Evolutionary conservation across 2,888 invertebrate genomes (phyloP).

Genomic region (Morpho deidamia): DNA sequence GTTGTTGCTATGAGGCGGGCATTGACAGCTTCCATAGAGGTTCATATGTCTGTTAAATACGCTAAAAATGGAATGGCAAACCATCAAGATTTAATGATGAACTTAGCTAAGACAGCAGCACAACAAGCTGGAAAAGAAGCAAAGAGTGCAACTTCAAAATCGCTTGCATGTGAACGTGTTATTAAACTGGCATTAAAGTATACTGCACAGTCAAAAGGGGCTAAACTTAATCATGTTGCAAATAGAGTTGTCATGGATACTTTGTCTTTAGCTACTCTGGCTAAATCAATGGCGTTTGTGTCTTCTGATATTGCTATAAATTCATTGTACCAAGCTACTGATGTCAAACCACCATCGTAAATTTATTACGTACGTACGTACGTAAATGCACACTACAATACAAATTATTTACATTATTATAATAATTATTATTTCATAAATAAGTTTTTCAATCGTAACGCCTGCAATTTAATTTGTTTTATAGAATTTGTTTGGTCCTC

Average conservation of each 20-base stretch:
- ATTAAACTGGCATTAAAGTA: constrained; percentile 66
- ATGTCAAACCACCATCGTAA: constrained; percentile 60
- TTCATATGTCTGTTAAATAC: constrained; percentile 65
- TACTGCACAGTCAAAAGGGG: constrained; percentile 65
- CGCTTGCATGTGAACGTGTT: constrained; percentile 61
- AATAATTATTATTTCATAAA: no score
- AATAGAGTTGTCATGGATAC: constrained; percentile 70
- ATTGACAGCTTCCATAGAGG: constrained; percentile 67
- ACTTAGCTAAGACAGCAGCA: constrained; percentile 68
- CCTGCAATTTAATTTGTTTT: no score
- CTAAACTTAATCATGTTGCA: constrained; percentile 64
- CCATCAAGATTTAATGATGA: constrained; percentile 72
- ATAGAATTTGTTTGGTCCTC: no score
- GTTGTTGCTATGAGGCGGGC: constrained; percentile 69
- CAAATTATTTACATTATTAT: no score
- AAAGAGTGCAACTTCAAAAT: constrained; percentile 63
- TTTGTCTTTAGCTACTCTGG: constrained; percentile 59
- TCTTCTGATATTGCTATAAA: constrained; percentile 71
- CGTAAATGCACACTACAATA: no score
- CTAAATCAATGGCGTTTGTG: constrained; percentile 71
- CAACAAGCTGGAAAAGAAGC: constrained; percentile 73
- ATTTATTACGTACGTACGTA: neutral
- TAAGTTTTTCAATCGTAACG: no score
- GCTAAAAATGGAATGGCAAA: constrained; percentile 69
- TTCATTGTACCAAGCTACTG: constrained; percentile 67